Conservation (phyloP, 1,140 invertebrate genomes). For the Eumaeus atala region DNA sequence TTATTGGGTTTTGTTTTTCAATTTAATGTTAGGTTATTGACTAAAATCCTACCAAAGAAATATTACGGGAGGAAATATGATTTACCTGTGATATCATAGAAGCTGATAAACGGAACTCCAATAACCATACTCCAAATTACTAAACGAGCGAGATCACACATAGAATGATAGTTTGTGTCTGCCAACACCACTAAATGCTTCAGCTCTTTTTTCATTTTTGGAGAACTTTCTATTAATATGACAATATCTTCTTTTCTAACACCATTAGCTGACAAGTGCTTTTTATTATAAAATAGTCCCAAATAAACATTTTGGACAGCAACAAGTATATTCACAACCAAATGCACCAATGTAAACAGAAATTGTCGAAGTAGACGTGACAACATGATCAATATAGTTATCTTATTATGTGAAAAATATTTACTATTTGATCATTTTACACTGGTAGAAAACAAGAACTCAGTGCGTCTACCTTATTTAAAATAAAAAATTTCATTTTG, state of each 20-base stretch:
- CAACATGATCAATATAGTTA: slow-evolving; percentile 45
- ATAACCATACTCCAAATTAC: slow-evolving; percentile 79
- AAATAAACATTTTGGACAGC: slow-evolving; percentile 60
- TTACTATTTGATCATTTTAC: slow-evolving; percentile 53
- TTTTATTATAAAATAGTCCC: slow-evolving; percentile 41
- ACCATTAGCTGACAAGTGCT: slow-evolving; percentile 26
- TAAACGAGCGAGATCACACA: slow-evolving; percentile 72
- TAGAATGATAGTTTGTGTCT: slow-evolving; percentile 44
- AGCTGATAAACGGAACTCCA: slow-evolving; percentile 79
- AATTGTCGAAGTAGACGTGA: slow-evolving; percentile 48
- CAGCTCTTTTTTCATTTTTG: slow-evolving; percentile 47
- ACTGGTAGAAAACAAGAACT: slow-evolving; percentile 21
- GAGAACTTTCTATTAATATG: slow-evolving; percentile 42
- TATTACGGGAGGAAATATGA: not conserved
- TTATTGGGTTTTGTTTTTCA: no score
- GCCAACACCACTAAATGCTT: slow-evolving; percentile 63
- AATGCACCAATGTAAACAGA: slow-evolving; percentile 55
- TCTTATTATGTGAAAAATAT: slow-evolving; percentile 14
- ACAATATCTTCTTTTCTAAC: slow-evolving; percentile 47
- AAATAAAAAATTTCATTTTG: slow-evolving; percentile 8
- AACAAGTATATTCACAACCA: slow-evolving; percentile 61
- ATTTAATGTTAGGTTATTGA: no score
- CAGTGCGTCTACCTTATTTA: slow-evolving; percentile 7
- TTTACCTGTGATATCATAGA: slow-evolving; percentile 81
- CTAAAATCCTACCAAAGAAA: not conserved